Evolutionary conservation across 1,140 invertebrate species (phyloP), one percentile per base, ranked within the genome.

Genomic region (Brachionus rotundiformis): DNA sequence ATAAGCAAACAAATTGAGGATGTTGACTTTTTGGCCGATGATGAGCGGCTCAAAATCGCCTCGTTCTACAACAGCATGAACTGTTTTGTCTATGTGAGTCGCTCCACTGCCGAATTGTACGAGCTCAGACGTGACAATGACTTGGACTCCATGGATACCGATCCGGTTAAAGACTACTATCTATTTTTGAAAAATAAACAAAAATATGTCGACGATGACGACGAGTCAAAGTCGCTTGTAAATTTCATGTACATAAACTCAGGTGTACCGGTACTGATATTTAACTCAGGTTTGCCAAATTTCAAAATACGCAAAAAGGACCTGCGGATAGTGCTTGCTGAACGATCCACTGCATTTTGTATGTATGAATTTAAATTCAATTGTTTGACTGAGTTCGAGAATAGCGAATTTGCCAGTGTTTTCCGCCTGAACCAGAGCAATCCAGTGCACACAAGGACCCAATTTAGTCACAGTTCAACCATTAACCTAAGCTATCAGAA

Each of bases 291-390:
- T 31, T 27, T 63, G 23, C 25, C 71, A 11, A 79, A 54, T 39
- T 31, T 44, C 41, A 27, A 23, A 13, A 41, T 25, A n/a, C 76
- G 76, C 16, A 54, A 63, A 36, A 54, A 63, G 16, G 29, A 59
- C 31, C 16, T 79, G 33, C 76, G 76, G 47, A 39, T 79, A 7
- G 47, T 79, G 13, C 47, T 79, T 1, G 76, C 76, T 31, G 76
- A 79, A 39, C 47, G 76, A 3, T 59, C 76, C 0, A 79, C 76
- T 47, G 76, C 19, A 11, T 79, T 79, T 39, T 79, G 76, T 41
- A 79, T 79, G 76, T 79, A 23, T 16, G 76, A 79, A 63, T 79
- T 59, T 27, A 79, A 79, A 63, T 79, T 79, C 33, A 44, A 79
- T 79, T 41, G 25, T 54, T 16, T 59, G 47, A 63, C 59, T 13